Evolutionary conservation across 2,888 invertebrate genomes (phyloP), one percentile per base, ranked within the genome.

Genomic region (Rutpela maculata): DNA sequence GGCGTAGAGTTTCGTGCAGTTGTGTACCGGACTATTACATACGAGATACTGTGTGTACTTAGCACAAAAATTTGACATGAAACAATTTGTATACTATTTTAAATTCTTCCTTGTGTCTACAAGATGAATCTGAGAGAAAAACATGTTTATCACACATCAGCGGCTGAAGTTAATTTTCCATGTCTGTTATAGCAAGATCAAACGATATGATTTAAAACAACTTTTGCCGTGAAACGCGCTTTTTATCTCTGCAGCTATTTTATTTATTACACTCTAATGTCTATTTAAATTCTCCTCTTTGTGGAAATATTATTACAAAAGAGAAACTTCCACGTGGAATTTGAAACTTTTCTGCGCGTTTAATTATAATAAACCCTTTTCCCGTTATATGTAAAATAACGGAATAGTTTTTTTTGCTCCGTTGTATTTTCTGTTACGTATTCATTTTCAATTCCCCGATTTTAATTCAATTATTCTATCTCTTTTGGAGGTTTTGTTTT

Each of bases 271-370:
- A 50, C n/a, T 50, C 2, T 43, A 50, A 50, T n/a, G 50, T 1
- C n/a, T 50, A n/a, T n/a, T 50, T 50, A n/a, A 50, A 15, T 50
- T 50, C n/a, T 50, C 50, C n/a, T n/a, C 50, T 50, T 50, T 50
- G 50, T n/a, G 50, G n/a, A 3, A 50, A 5, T 50, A 50, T 50
- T 50, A 50, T 50, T 50, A 50, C 50, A 50, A 50, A 50, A n/a
- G 50, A 17, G 50, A 50, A n/a, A 15, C 50, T 50, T 50, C 50
- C n/a, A 50, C 50, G n/a, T 50, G 50, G n/a, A 0, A 12, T 50
- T 50, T n/a, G 6, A 50, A 50, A 50, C 50, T 50, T 50, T 50
- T n/a, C 50, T n/a, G 50, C n/a, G 4, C 50, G 6, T 50, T 50
- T 50, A 50, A 50, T n/a, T n/a, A 0, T 50, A 43, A 50, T 50